Conservation (phyloP, 2,113 vertebrate genomes). For the Thinocorus orbignyianus region DNA sequence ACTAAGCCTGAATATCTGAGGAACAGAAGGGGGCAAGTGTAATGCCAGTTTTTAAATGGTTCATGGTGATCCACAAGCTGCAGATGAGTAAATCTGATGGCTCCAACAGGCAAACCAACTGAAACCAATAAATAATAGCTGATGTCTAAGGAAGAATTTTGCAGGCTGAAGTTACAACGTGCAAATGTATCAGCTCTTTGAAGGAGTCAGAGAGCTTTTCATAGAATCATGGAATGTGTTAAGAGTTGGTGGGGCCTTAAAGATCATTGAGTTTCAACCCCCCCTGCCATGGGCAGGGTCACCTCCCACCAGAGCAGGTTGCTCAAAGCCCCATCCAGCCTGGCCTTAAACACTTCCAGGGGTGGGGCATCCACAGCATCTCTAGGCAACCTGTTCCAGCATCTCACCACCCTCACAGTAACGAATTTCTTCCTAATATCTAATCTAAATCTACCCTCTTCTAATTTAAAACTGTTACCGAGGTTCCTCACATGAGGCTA, state of each 20-base stretch:
- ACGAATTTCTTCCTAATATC: too few relatives aligned
- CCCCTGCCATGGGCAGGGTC: too few relatives aligned
- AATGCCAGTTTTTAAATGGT: constrained; percentile 41
- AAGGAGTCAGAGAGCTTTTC: neutral
- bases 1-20: constrained; percentile 25
- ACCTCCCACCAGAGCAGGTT: too few relatives aligned
- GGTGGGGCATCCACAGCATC: too few relatives aligned
- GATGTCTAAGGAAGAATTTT: neutral
- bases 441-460: too few relatives aligned
- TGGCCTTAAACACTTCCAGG: too few relatives aligned
- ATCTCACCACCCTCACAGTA: too few relatives aligned
- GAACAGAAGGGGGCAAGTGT: constrained; percentile 34
- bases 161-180: neutral
- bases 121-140: neutral
- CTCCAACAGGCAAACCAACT: neutral
- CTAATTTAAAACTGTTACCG: neutral
- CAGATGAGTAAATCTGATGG: constrained; percentile 5
- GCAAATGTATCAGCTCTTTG: neutral
- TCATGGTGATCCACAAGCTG: constrained; percentile 11
- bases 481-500: neutral
- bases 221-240: too few relatives aligned
- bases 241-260: too few relatives aligned
- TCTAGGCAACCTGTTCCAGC: too few relatives aligned
- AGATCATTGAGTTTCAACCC: too few relatives aligned
- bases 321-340: too few relatives aligned